These are phyloP conservation scores for Ptychadena robeensis DNA, from an alignment of 2,797 vertebrate species.

Conservation along the genomic window DNA sequence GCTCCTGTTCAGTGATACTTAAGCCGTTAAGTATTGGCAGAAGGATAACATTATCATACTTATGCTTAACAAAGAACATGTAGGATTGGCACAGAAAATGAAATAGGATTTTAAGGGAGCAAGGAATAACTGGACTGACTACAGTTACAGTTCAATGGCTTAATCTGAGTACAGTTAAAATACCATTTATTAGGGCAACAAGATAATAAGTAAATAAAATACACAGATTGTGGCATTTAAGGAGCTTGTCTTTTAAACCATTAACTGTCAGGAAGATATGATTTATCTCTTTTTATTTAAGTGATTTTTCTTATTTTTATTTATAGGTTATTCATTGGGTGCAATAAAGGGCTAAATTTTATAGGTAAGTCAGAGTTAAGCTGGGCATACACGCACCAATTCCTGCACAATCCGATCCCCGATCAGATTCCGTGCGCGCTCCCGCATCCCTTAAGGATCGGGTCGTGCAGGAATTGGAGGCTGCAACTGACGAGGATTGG, in stretches of 20 bases:
- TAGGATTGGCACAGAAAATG: constrained; percentile 34
- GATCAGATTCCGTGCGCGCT: too few relatives aligned
- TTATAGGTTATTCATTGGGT: not conserved
- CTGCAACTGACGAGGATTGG: too few relatives aligned
- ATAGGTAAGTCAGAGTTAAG: too few relatives aligned
- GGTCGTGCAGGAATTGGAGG: too few relatives aligned
- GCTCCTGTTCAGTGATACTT: constrained; percentile 51
- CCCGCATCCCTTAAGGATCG: too few relatives aligned
- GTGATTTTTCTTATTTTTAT: not conserved
- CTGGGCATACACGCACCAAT: too few relatives aligned
- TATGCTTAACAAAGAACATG: constrained; percentile 46
- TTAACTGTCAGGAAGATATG: not conserved
- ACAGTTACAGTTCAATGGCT: constrained; percentile 50
- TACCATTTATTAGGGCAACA: constrained; percentile 40
- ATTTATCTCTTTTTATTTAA: not conserved
- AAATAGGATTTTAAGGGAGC: constrained; percentile 43
- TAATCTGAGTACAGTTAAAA: constrained; percentile 40
- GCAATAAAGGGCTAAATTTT: too few relatives aligned
- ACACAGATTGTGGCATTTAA: not conserved
- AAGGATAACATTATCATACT: constrained; percentile 57
- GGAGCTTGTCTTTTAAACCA: not conserved
- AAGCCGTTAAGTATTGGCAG: constrained; percentile 52
- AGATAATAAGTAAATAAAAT: constrained; percentile 36
- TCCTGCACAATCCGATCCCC: too few relatives aligned
- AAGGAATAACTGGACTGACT: constrained; percentile 41